A percentile compares a stretch with the other conserved stretches of the same genome.
These are phyloP conservation scores for Tringa solitaria DNA, from an alignment of 2,113 vertebrate species.

Conservation along the genomic window DNA sequence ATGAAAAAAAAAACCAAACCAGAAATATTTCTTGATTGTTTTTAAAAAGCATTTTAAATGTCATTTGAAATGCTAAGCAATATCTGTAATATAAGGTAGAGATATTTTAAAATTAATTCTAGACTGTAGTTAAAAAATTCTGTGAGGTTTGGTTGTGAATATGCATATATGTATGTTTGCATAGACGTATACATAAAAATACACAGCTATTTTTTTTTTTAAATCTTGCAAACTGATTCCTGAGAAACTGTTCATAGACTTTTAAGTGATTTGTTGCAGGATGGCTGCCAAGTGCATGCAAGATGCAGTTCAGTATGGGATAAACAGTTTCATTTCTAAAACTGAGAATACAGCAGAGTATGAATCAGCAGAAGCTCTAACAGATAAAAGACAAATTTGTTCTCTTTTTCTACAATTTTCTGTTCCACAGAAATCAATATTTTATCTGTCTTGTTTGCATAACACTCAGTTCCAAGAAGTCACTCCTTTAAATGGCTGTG, in stretches of 20 bases:
- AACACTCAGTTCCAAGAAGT: neutral
- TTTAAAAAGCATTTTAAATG: neutral
- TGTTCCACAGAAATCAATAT: neutral
- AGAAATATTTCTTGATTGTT: neutral
- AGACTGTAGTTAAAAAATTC: neutral
- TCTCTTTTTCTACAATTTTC: neutral
- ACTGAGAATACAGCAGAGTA: neutral
- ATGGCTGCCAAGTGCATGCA: neutral
- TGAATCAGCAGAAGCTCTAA: neutral
- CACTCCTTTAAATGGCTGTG: neutral
- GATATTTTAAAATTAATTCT: neutral
- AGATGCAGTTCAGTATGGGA: neutral
- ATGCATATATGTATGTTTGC: too few relatives aligned
- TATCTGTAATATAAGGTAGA: neutral
- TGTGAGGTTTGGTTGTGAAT: neutral
- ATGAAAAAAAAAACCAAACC: too few relatives aligned
- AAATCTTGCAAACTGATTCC: neutral
- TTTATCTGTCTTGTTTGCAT: neutral
- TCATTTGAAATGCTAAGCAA: neutral
- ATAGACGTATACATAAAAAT: neutral
- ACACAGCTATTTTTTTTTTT: fast-evolving
- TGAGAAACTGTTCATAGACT: neutral
- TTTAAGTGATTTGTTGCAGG: neutral
- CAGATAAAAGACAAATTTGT: neutral
- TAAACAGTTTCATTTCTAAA: neutral